Conservation (phyloP, 2,797 vertebrate genomes). For the Ptychobarbus kaznakovi region DNA sequence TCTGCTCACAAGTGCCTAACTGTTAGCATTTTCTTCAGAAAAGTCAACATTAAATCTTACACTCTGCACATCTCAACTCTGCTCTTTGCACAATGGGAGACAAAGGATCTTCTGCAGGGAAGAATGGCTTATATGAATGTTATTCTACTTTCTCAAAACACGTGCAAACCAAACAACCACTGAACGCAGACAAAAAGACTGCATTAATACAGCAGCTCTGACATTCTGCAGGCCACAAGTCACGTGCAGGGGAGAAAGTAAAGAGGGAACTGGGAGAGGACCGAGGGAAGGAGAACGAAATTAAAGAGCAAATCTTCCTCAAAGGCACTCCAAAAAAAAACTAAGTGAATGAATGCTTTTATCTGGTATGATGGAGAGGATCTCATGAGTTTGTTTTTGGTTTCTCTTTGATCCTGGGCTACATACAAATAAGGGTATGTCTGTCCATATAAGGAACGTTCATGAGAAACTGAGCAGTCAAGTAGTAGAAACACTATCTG, state of each 20-base stretch:
- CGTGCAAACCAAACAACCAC: neutral
- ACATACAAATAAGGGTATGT: neutral
- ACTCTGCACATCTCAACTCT: conserved; percentile 23
- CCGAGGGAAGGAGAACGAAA: conserved; percentile 11
- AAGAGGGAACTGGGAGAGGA: conserved; percentile 28
- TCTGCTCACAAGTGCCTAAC: neutral
- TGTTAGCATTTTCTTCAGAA: neutral
- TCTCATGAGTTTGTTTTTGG: neutral
- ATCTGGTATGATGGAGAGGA: neutral
- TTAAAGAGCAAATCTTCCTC: conserved; percentile 1
- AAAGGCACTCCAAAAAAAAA: neutral
- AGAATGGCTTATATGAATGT: conserved; percentile 2
- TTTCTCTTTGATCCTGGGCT: neutral
- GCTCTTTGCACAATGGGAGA: neutral
- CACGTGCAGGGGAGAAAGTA: conserved; percentile 41
- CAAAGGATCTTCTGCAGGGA: conserved; percentile 21
- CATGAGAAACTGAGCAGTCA: neutral
- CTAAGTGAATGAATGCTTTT: neutral
- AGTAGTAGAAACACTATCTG: neutral
- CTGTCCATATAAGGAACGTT: neutral
- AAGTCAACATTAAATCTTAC: neutral
- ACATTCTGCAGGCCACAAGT: conserved; percentile 20
- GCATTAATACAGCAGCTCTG: conserved; percentile 18
- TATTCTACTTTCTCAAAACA: neutral
- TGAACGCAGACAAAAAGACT: conserved; percentile 21